Evolutionary conservation across 2,113 vertebrate species (phyloP).

Genomic region (Actenoides hombroni): DNA sequence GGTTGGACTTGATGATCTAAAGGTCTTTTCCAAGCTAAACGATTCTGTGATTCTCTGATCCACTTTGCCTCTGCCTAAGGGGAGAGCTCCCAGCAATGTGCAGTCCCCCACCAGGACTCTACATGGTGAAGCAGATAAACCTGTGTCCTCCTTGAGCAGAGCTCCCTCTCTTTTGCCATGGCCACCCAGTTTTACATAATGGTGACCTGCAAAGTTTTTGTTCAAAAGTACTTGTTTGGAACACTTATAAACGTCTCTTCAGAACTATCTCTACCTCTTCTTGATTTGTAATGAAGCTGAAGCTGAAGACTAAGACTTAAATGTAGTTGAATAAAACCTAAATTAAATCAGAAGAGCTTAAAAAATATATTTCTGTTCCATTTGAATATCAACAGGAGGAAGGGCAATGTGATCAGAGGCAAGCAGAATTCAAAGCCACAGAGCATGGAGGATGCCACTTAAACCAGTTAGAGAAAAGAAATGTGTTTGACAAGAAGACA

Average conservation of each 20-base stretch:
- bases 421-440: neutral
- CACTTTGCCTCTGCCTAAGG: no score
- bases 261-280: neutral
- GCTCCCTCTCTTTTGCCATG: fast-evolving
- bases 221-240: neutral
- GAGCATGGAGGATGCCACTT: neutral
- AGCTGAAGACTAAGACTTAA: neutral
- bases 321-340: neutral
- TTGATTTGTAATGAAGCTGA: neutral
- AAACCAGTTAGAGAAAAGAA: neutral
- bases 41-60: neutral
- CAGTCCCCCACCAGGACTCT: neutral
- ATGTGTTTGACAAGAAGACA: neutral
- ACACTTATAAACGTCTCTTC: neutral
- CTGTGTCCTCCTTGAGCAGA: no score
- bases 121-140: neutral
- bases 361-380: neutral
- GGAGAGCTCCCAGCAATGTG: fast-evolving
- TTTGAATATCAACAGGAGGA: neutral
- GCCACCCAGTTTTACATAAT: neutral
- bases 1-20: neutral
- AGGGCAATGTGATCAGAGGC: neutral
- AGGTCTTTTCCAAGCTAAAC: neutral
- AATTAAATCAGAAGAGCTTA: neutral
- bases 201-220: neutral